phyloP scores from a whole-genome alignment of 2,888 invertebrate species.

The Plutella xylostella region DNA sequence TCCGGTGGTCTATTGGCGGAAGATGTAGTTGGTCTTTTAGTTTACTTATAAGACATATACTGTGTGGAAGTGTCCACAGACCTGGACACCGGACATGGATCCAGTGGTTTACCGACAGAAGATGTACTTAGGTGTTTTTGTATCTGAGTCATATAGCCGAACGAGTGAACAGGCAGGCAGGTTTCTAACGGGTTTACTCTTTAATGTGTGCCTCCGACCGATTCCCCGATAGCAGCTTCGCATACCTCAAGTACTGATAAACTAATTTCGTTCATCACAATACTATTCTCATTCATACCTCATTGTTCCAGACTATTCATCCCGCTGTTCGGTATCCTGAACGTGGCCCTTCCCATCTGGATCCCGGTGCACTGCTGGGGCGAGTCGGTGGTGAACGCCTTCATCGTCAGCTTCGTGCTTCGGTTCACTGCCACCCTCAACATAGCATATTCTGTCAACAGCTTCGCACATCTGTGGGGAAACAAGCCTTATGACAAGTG shows the following conservation, averaged over 20 bases:
- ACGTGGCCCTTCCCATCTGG: constrained; percentile 75
- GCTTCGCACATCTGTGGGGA: constrained; percentile 95
- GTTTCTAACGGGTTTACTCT: too few relatives aligned
- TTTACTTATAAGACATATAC: too few relatives aligned
- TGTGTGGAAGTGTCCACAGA: too few relatives aligned
- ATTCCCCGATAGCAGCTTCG: too few relatives aligned
- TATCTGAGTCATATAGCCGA: too few relatives aligned
- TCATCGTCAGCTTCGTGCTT: constrained; percentile 85
- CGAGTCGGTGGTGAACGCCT: constrained; percentile 81
- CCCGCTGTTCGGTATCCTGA: constrained; percentile 77
- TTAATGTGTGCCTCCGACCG: not conserved
- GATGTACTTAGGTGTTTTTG: not conserved
- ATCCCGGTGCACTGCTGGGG: constrained; percentile 88
- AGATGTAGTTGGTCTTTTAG: constrained; percentile 72
- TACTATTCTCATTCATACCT: too few relatives aligned
- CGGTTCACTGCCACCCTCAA: constrained; percentile 89
- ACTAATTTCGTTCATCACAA: too few relatives aligned
- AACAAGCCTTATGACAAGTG: constrained; percentile 91
- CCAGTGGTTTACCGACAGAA: too few relatives aligned
- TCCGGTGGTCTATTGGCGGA: constrained; percentile 81
- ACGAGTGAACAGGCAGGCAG: too few relatives aligned
- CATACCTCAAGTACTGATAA: too few relatives aligned
- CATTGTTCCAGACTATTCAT: constrained; percentile 72
- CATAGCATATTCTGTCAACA: constrained; percentile 95
- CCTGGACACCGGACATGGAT: too few relatives aligned